Base-by-base conservation (phyloP, 2,113 vertebrate genomes). In the Apistogramma diplotaenia region DNA sequence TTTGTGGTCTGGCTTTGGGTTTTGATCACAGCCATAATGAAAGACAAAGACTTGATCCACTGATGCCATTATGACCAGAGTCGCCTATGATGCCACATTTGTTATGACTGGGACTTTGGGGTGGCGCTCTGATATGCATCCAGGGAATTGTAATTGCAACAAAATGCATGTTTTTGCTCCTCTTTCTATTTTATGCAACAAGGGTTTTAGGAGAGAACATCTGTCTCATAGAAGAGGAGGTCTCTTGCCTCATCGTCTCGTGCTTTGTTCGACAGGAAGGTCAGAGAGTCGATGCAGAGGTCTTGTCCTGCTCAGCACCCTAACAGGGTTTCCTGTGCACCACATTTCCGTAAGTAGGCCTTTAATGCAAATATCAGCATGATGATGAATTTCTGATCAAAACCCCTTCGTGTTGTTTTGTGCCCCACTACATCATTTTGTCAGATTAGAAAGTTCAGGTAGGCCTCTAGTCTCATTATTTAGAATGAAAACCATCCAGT, bases 21-120 rank as follows among this genome's bases (percentile, higher is more conserved):
- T 88, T 86, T 82, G 77, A 87, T 88, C 87, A 57, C 29, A 51
- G 85, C 61, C 83, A 59, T 87, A 90, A 89, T 89, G 87, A 88
- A 76, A 92, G 85, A 83, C 65, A 61, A 86, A 76, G 82, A 25
- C 78, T 85, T 78, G 67, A 73, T 82, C 61, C 89, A 27, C 82
- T 83, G 86, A 91, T 89, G 82, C 78, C 84, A 73, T 86, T 83
- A 58, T 21, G 83, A 79, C 82, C 82, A 78, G 84, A 87, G 84
- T 87, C 76, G 56, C 84, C 86, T 73, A 33, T 56, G 79, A 82
- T 78, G 78, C 81, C 89, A 84, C 89, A 82, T 81, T 78, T 89
- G 91, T 91, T 91, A 89, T 87, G 89, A 78, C 84, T 88, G 67
- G 40, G 75, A 25, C 25, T 76, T 40, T 27, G 31, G 61, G 89